Base-by-base conservation (phyloP, 2,888 invertebrate genomes). In the Gisinianus flammeolus region DNA sequence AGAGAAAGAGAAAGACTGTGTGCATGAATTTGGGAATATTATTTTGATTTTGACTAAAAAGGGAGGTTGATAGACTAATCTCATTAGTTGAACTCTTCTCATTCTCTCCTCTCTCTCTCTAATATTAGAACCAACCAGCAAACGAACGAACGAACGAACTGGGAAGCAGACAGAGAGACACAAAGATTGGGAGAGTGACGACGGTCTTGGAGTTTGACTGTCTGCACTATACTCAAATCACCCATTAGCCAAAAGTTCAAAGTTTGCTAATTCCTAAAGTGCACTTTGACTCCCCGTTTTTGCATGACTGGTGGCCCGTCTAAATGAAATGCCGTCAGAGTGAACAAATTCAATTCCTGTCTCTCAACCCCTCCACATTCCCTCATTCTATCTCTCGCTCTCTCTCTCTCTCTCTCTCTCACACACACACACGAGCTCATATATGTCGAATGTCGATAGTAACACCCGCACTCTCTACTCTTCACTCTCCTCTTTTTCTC, bases 231-330 rank as follows among this genome's bases (percentile, higher is more conserved):
- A 26, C 2, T 66, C 62, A 70, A 77, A 64, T 54, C 67, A 71
- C 58, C 76, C 72, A 76, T 79, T 79, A 76, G 76, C 72, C 75
- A 66, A 71, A 77, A 79, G 77, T 81, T 81, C 80, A 79, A 81
- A 81, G 79, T 81, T 81, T 81, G 80, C 79, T 80, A 80, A 80
- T 80, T 80, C 76, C 75, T 77, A 79, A 80, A 81, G 80, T 80
- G 81, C 81, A 80, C 79, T 81, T 79, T 78, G 76, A 80, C 73
- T 74, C 72, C 54, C 68, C 73, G 64, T 69, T 79, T 75, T 79
- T 75, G 58, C 76, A 67, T 58, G 68, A 44, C 77, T 64, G 64
- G 31, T 56, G 66, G 74, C 64, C 26, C 66, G 24, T 66, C 30
- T 64, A 64, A 52, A 26, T 72, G 24, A 62, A 72, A 72, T 58